These are phyloP conservation scores for Aethina tumida DNA, from an alignment of 1,140 invertebrate species.

Conservation along the genomic window DNA sequence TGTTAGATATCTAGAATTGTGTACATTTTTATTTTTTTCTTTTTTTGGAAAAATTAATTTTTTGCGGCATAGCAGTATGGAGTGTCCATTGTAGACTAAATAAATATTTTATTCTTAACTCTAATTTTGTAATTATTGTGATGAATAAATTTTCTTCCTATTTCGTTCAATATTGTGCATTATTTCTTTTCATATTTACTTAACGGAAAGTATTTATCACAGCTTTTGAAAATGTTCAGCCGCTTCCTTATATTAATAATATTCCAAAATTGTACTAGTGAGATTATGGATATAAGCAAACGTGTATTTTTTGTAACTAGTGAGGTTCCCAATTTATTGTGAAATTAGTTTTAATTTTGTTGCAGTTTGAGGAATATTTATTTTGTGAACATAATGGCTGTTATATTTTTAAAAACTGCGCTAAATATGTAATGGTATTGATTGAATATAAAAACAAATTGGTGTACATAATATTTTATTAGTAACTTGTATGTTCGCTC, in stretches of 20 bases:
- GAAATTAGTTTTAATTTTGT: constrained; percentile 3
- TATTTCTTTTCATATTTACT: constrained; percentile 13
- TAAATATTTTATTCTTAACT: constrained; percentile 19
- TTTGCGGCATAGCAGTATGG: constrained; percentile 16
- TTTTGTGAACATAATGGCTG: too few species aligned
- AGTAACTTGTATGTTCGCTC: constrained; percentile 19
- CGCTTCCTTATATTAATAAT: too few species aligned
- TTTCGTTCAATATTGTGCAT: constrained; percentile 16
- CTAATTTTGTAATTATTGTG: constrained; percentile 26
- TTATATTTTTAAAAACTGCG: too few species aligned
- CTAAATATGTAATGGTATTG: too few species aligned
- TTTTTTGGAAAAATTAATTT: constrained; percentile 3
- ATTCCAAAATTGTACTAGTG: too few species aligned
- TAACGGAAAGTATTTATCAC: constrained; percentile 4
- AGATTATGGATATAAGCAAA: constrained; percentile 1
- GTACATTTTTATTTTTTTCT: constrained; percentile 5
- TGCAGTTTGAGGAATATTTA: too few species aligned
- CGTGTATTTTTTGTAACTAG: not conserved
- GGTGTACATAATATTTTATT: constrained; percentile 16
- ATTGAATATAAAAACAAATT: too few species aligned
- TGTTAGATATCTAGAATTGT: not conserved
- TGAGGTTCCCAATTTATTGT: not conserved
- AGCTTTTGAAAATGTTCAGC: constrained; percentile 3
- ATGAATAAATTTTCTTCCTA: constrained; percentile 26
- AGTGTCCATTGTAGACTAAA: constrained; percentile 19